Base-by-base conservation (phyloP, 2,888 invertebrate species). In the Cantharis rustica region DNA sequence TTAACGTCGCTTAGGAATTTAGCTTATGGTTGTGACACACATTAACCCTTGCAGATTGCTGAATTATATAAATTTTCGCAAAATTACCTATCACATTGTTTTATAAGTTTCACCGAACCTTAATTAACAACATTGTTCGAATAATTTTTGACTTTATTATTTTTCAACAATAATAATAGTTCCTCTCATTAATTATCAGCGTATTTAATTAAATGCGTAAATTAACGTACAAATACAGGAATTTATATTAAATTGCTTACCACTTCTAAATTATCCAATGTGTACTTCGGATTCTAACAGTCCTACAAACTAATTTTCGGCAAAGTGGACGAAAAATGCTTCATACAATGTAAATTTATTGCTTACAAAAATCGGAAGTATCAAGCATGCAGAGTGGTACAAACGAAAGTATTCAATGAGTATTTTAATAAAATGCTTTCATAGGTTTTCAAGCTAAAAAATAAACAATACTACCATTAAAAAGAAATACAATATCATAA, bases 11-110 rank as follows among this genome's bases (percentile, higher is more conserved):
- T 64, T 62, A 74, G 77, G 68, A 77, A 66, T 71, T 71, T 31
- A 74, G 74, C 77, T 77, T 74, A 74, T 77, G 77, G 68, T 68
- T 77, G 73, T 77, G 77, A 77, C 77, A 77, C 71, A 68, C 74
- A 77, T 68, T 77, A 77, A 75, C 77, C 75, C 69, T 69, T 23
- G 20, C 64, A 66, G 64, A 66, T 66, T 66, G 64, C 23, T 66
- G 23, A 66, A 66, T 66, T 66, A 66, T 66, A 20, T 66, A 66
- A 66, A 66, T 66, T 66, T 66, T 66, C 64, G 9, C 23, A 66
- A 47, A 47, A 47, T 47, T 47, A 47, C 47, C 47, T 47, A 47
- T 47, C 47, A 47, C 47, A 47, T 47, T 47, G 47, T 47, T 47
- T 47, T 47, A 47, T 47, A 47, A 47, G 47, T 47, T 47, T 47